Evolutionary conservation across 2,113 vertebrate species (phyloP).

Genomic region (Apodemus sylvaticus): DNA sequence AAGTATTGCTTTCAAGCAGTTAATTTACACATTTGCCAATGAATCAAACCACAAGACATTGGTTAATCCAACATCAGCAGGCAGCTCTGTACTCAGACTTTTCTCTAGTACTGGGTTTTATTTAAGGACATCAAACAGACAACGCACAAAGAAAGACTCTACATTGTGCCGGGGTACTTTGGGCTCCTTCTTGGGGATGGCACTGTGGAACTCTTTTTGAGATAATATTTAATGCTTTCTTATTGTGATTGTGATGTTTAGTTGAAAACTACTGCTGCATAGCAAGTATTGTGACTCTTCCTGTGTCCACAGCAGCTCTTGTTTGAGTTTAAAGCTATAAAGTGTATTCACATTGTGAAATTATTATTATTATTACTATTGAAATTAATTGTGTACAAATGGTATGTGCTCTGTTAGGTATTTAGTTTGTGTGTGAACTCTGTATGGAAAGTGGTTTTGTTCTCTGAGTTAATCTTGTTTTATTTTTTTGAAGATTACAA

Average conservation of each 20-base stretch:
- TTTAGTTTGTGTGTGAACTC: conserved; percentile 89
- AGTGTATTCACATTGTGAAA: conserved; percentile 80
- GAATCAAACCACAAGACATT: neutral
- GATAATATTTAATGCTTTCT: conserved; percentile 72
- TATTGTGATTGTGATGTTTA: conserved; percentile 75
- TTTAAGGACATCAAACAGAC: neutral
- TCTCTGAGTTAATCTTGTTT: conserved; percentile 76
- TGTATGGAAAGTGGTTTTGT: conserved; percentile 85
- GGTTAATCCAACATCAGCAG: neutral
- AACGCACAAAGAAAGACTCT: conserved; percentile 46
- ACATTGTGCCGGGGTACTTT: conserved; percentile 42
- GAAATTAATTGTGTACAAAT: conserved; percentile 78
- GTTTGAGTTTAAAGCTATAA: conserved; percentile 80
- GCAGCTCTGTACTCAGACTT: neutral
- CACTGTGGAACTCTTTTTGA: conserved; percentile 71
- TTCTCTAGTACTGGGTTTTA: neutral
- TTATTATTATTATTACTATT: conserved; percentile 79
- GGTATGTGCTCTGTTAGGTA: conserved; percentile 84
- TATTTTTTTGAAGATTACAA: conserved; percentile 89
- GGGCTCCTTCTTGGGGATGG: conserved; percentile 59
- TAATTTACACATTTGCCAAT: conserved; percentile 19
- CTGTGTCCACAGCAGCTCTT: conserved; percentile 72
- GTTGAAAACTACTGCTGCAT: conserved; percentile 75
- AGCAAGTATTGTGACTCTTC: conserved; percentile 75
- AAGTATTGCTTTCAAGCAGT: neutral